Evolutionary conservation across 2,113 vertebrate species (phyloP).

Genomic region (Eidolon helvum): DNA sequence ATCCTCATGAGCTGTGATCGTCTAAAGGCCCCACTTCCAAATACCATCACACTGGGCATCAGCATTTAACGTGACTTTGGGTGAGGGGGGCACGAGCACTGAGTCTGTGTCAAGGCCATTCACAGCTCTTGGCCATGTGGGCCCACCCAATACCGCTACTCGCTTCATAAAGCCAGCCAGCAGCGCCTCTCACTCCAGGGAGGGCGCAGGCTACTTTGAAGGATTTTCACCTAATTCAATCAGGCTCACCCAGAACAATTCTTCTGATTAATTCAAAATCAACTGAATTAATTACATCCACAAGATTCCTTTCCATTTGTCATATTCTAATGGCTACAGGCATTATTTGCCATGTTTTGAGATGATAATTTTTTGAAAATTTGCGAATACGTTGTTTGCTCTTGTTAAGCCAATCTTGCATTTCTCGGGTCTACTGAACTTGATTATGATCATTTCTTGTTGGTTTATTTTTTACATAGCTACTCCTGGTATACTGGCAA

Average conservation of each 20-base stretch:
- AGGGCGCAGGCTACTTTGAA: neutral
- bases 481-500: too few relatives aligned
- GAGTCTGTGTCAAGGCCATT: neutral
- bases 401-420: too few relatives aligned
- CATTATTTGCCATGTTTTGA: too few relatives aligned
- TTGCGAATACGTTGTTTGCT: too few relatives aligned
- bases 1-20: too few relatives aligned
- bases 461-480: too few relatives aligned
- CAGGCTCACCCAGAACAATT: neutral
- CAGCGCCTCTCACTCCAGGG: neutral
- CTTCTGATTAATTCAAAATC: neutral
- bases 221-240: neutral
- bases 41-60: neutral
- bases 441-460: too few relatives aligned
- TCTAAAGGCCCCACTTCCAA: neutral
- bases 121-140: neutral
- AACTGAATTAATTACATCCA: neutral
- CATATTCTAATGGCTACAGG: neutral
- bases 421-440: too few relatives aligned
- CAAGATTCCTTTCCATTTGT: neutral
- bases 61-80: neutral
- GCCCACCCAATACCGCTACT: neutral
- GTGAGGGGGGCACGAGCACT: too few relatives aligned
- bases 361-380: too few relatives aligned
- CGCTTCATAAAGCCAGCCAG: neutral